A percentile compares a stretch with the other conserved stretches of the same genome.
Evolutionary conservation across 2,113 vertebrate species (phyloP).

Genomic region (Nanorana parkeri): DNA sequence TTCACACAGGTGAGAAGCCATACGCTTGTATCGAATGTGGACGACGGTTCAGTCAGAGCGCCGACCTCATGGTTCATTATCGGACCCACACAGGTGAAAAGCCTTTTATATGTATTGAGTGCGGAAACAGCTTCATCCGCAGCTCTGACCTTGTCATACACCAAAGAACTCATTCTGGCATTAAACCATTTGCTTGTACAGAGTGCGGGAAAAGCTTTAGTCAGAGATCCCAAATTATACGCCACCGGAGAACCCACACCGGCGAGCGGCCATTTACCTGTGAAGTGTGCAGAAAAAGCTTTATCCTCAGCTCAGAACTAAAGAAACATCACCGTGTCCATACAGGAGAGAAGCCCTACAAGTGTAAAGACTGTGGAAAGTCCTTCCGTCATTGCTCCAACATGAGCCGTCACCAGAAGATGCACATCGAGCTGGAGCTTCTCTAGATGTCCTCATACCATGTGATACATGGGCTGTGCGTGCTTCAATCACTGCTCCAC

Average conservation of each 20-base stretch:
- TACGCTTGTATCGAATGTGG: slow-evolving; percentile 47
- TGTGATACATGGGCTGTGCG: neutral
- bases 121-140: slow-evolving; percentile 55
- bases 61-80: slow-evolving; percentile 48
- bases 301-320: slow-evolving; percentile 51
- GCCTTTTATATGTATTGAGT: slow-evolving; percentile 54
- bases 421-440: slow-evolving; percentile 36
- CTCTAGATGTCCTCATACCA: neutral
- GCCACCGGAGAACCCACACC: slow-evolving; percentile 50
- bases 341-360: slow-evolving; percentile 49
- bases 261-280: slow-evolving; percentile 43
- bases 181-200: slow-evolving; percentile 50
- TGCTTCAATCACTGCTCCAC: too few species aligned
- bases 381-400: slow-evolving; percentile 46
- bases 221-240: slow-evolving; percentile 48
- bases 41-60: slow-evolving; percentile 42
- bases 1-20: slow-evolving; percentile 53
- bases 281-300: slow-evolving; percentile 41
- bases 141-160: slow-evolving; percentile 47
- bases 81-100: slow-evolving; percentile 49
- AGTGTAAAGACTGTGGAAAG: slow-evolving; percentile 50
- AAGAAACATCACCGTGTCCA: slow-evolving; percentile 50
- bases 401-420: slow-evolving; percentile 51
- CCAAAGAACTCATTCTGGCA: slow-evolving; percentile 53
- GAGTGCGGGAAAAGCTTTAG: slow-evolving; percentile 58